These are phyloP conservation scores for Glareola pratincola DNA, from an alignment of 2,113 vertebrate species.

Conservation along the genomic window DNA sequence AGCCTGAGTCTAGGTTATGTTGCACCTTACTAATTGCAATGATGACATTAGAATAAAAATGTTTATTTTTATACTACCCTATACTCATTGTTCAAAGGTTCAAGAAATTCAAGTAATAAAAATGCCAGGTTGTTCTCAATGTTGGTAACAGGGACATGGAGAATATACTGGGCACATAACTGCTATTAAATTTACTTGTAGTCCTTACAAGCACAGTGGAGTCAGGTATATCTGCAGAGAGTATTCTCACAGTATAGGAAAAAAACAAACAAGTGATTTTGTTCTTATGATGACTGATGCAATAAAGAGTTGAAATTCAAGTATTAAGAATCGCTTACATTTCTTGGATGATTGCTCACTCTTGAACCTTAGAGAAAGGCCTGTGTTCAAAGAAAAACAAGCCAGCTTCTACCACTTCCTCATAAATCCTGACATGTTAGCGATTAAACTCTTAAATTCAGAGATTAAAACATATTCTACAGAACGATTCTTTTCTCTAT, in stretches of 20 bases:
- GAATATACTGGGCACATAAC: background rate
- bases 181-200: background rate
- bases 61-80: background rate
- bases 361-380: background rate
- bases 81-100: background rate
- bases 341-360: background rate
- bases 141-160: background rate
- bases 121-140: background rate
- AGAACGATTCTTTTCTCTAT: constrained; percentile 10
- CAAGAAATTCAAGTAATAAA: background rate
- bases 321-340: background rate
- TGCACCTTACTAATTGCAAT: background rate
- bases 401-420: background rate
- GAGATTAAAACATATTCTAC: background rate
- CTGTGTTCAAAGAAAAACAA: constrained; percentile 21
- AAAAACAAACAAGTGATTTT: background rate
- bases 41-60: background rate
- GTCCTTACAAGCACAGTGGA: background rate
- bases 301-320: background rate
- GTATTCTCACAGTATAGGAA: background rate
- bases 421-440: constrained; percentile 40
- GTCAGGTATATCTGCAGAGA: background rate
- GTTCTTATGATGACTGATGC: background rate
- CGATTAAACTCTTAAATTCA: background rate
- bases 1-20: background rate